Evolutionary conservation across 2,888 invertebrate species (phyloP), one percentile per base, ranked within the genome.

Genomic region (Xylota sylvarum): DNA sequence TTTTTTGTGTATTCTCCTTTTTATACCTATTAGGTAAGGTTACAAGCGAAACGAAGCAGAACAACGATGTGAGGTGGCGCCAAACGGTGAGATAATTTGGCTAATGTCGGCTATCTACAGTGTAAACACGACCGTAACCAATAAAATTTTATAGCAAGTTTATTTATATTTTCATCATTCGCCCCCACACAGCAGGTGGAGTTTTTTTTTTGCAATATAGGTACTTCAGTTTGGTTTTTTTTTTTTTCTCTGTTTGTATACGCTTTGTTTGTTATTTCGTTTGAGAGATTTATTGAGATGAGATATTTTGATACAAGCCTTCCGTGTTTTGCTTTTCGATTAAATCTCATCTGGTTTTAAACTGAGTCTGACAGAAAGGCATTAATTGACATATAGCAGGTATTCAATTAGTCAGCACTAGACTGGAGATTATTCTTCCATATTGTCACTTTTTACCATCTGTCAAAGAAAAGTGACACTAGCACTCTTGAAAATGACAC

Each of bases 81-180:
- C 74, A 48, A 55, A 1, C 23, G 27, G 67, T 73, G 27, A 55
- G 19, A 69, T 73, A 73, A 78, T 83, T 78, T 83, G 52, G 78
- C 67, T 73, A 78, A 78, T 56, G 52, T 60, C 72, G 32, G 72
- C 62, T 32, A 79, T 74, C 48, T 46, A 67, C 40, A 73, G 32
- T 78, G 78, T 78, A 83, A 83, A 60, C 69, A 84, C 69, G 73
- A 69, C 62, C 32, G 72, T 65, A 77, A 78, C 48, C 40, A 77
- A 77, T 77, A 72, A 67, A 65, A 65, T 78, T 67, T 48, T 79
- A 73, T 79, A 23, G 67, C 60, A 69, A 58, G 50, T 67, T 67
- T 73, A 52, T 78, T 83, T 60, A 67, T 73, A 55, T 60, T 64
- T 81, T 64, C 56, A 23, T 64, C 69, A 40, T 76, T 76, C 46